Evolutionary conservation across 2,888 invertebrate species (phyloP).

Genomic region (Agrilus cyanescens): DNA sequence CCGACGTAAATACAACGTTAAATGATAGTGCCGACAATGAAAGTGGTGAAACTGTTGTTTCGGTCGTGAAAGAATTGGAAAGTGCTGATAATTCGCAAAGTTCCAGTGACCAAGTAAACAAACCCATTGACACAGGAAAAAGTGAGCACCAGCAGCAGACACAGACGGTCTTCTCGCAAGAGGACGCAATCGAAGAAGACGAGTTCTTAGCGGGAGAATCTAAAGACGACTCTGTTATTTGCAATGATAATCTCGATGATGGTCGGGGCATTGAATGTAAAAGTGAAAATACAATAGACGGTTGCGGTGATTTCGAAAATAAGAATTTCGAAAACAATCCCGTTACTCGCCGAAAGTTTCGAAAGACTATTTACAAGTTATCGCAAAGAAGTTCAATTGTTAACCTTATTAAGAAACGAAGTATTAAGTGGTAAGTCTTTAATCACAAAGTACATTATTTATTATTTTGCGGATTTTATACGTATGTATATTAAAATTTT

Average conservation of each 20-base stretch:
- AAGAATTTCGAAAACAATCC: conserved; percentile 12
- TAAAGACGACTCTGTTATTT: conserved; percentile 18
- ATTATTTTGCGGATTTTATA: too few relatives aligned
- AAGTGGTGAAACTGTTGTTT: too few relatives aligned
- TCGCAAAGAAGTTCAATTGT: conserved; percentile 8
- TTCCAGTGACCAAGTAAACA: too few relatives aligned
- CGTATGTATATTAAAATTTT: neutral
- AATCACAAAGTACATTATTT: too few relatives aligned
- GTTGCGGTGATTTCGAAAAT: conserved; percentile 15
- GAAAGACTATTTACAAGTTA: too few relatives aligned
- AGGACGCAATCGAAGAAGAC: conserved; percentile 27
- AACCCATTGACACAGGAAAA: too few relatives aligned
- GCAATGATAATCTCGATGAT: conserved; percentile 13
- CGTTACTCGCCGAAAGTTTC: conserved; percentile 1
- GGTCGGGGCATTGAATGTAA: conserved; percentile 19
- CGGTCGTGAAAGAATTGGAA: too few relatives aligned
- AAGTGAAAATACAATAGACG: conserved; percentile 19
- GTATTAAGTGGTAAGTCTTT: conserved; percentile 19
- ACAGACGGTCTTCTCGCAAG: conserved; percentile 23
- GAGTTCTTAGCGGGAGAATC: conserved; percentile 29
- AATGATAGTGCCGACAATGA: too few relatives aligned
- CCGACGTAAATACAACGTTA: too few relatives aligned
- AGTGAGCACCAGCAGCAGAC: too few relatives aligned
- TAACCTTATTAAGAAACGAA: conserved; percentile 15
- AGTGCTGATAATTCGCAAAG: too few relatives aligned